These are phyloP conservation scores for Orchesellides sinensis DNA, from an alignment of 2,888 invertebrate genomes.

Conservation along the genomic window DNA sequence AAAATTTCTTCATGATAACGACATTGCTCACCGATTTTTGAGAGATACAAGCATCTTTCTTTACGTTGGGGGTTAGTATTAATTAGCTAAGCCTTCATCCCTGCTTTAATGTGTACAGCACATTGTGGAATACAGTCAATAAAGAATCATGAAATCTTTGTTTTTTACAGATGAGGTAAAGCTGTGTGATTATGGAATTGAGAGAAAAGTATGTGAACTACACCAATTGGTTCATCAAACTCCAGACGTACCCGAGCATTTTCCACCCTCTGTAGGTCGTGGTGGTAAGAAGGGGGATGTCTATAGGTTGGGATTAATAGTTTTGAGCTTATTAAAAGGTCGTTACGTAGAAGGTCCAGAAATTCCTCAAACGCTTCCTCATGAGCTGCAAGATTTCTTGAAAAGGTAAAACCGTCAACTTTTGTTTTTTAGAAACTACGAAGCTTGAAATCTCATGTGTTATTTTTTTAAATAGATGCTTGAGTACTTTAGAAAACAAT, in stretches of 20 bases:
- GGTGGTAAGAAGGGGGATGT: constrained; percentile 86
- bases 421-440: constrained; percentile 13
- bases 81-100: too few species aligned
- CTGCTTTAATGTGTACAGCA: too few species aligned
- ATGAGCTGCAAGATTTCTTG: constrained; percentile 85
- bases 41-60: constrained; percentile 85
- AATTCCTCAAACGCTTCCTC: constrained; percentile 80
- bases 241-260: constrained; percentile 74
- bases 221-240: constrained; percentile 74
- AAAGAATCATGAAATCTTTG: too few species aligned
- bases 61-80: constrained; percentile 78
- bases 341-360: constrained; percentile 79
- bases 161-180: constrained; percentile 79
- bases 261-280: constrained; percentile 78
- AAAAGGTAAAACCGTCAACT: constrained; percentile 80
- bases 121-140: too few species aligned
- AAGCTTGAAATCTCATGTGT: neutral
- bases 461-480: constrained; percentile 80
- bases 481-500: constrained; percentile 84
- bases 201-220: constrained; percentile 83
- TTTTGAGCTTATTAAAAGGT: constrained; percentile 83
- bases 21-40: constrained; percentile 90
- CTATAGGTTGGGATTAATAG: constrained; percentile 84
- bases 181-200: constrained; percentile 85
- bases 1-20: constrained; percentile 87